Conservation (phyloP, 2,113 vertebrate genomes). For the Meleagris gallopavo region DNA sequence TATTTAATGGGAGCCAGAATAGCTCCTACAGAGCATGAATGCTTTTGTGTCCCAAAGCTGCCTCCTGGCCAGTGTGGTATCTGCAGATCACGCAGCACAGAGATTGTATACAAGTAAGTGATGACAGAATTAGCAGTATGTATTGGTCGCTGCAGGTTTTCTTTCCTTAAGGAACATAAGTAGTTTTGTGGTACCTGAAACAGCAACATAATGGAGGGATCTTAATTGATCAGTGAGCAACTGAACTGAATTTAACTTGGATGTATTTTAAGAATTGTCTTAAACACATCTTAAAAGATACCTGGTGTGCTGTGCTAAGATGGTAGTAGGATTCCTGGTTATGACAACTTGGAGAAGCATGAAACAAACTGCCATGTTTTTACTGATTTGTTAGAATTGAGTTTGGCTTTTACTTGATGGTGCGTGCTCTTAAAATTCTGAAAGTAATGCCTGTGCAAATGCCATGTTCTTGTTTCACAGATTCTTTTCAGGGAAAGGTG, state of each 20-base stretch:
- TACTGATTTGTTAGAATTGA: rapidly evolving
- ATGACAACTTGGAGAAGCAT: neutral
- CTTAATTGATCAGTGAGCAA: rapidly evolving
- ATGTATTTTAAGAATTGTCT: neutral
- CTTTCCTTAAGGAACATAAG: neutral
- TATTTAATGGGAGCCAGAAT: slow-evolving; percentile 54
- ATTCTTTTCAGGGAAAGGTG: neutral
- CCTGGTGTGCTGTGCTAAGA: neutral
- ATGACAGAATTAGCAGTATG: rapidly evolving
- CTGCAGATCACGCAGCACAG: neutral
- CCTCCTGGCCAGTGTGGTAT: slow-evolving; percentile 2
- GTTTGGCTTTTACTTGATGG: rapidly evolving
- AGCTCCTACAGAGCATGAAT: neutral
- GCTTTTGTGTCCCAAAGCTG: slow-evolving; percentile 30
- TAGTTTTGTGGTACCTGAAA: neutral
- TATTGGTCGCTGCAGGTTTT: neutral
- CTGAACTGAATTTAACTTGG: neutral
- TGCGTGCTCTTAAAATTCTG: neutral
- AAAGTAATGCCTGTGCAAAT: neutral
- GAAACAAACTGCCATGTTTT: neutral
- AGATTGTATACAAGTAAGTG: slow-evolving; percentile 60
- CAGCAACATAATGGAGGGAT: neutral
- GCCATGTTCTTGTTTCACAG: rapidly evolving
- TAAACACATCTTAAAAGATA: neutral
- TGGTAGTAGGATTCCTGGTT: neutral